Evolutionary conservation across 2,888 invertebrate species (phyloP).

Genomic region (Lutraria lutraria): DNA sequence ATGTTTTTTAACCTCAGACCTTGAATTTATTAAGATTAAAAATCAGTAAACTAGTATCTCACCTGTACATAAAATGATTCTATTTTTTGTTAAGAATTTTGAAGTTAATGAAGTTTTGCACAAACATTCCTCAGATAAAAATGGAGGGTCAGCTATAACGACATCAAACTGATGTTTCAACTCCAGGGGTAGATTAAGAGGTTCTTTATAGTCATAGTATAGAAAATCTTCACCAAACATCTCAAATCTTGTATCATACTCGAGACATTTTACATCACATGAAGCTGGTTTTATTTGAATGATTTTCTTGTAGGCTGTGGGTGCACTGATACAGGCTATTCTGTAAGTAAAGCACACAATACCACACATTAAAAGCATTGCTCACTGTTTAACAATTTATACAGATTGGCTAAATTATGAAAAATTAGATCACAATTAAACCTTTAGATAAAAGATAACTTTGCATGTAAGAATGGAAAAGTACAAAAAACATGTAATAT

Average conservation of each 20-base stretch:
- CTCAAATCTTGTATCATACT: constrained; percentile 94
- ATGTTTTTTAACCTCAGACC: too few species aligned
- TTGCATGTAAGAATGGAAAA: not conserved
- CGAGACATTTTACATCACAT: constrained; percentile 88
- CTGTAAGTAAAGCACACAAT: constrained; percentile 67
- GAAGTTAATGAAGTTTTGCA: constrained; percentile 93
- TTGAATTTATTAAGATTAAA: not conserved
- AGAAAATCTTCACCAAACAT: constrained; percentile 93
- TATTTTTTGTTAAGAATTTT: constrained; percentile 91
- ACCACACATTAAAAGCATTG: not conserved
- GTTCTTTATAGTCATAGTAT: constrained; percentile 95
- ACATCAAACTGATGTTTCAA: constrained; percentile 91
- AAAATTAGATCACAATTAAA: not conserved
- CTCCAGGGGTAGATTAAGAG: constrained; percentile 90
- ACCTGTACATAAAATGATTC: constrained; percentile 95
- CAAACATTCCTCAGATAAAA: constrained; percentile 96
- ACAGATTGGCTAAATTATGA: too few species aligned
- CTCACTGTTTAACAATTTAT: too few species aligned
- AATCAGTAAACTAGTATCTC: not conserved
- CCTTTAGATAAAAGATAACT: too few species aligned
- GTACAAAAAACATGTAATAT: not conserved
- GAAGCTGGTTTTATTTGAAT: constrained; percentile 76
- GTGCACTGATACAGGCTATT: constrained; percentile 95
- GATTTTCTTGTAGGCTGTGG: constrained; percentile 91
- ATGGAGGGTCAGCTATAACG: constrained; percentile 97